Evolutionary conservation across 2,888 invertebrate species (phyloP).

Genomic region (Amblyjoppa proteus): DNA sequence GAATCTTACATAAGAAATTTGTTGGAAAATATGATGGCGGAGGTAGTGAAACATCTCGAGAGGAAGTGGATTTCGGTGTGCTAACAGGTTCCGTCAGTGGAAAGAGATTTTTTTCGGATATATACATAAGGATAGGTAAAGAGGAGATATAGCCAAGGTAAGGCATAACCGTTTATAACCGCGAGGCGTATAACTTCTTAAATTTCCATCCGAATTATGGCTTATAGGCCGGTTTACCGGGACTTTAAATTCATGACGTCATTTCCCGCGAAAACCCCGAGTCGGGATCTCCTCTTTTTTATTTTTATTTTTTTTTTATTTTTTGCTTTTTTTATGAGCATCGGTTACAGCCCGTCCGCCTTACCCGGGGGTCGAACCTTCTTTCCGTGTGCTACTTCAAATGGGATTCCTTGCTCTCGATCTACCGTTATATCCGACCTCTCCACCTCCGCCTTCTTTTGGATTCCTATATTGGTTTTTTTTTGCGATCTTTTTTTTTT

Average conservation of each 20-base stretch:
- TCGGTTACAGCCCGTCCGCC: conserved; percentile 63
- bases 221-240: conserved; percentile 69
- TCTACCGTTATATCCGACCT: conserved; percentile 32
- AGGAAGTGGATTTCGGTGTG: conserved; percentile 56
- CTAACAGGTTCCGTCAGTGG: conserved; percentile 62
- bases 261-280: conserved; percentile 66
- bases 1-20: conserved; percentile 17
- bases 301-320: background rate
- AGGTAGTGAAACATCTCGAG: conserved; percentile 34
- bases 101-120: conserved; percentile 59
- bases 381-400: conserved; percentile 36
- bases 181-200: conserved; percentile 68
- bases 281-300: conserved; percentile 26
- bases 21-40: conserved; percentile 27
- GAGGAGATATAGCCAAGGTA: conserved; percentile 13
- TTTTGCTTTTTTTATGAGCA: conserved; percentile 59
- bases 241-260: conserved; percentile 73
- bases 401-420: conserved; percentile 65
- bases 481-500: background rate
- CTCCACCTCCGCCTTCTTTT: conserved; percentile 41
- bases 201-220: conserved; percentile 69
- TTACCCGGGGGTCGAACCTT: conserved; percentile 55
- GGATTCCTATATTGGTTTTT: conserved; percentile 45
- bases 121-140: conserved; percentile 25
- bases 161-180: conserved; percentile 67